A percentile compares a stretch with the other conserved stretches of the same genome.
phyloP scores from a whole-genome alignment of 1,140 invertebrate species.

The Pseudomyrmex dendroicus region DNA sequence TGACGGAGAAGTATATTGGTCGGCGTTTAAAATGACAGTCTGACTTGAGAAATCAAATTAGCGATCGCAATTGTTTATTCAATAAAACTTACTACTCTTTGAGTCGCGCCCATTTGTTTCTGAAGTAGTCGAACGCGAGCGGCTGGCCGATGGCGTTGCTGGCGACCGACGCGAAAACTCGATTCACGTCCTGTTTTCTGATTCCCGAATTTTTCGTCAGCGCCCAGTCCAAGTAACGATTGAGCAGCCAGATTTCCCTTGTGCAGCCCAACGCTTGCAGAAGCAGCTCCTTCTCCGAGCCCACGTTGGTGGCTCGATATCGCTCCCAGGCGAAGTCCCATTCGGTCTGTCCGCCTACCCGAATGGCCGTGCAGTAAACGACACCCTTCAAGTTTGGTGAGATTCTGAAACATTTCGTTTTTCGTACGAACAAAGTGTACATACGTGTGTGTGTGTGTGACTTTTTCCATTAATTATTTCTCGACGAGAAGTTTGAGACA shows the following conservation, averaged over 20 bases:
- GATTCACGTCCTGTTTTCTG: slow-evolving; percentile 91
- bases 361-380: slow-evolving; percentile 94
- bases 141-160: slow-evolving; percentile 90
- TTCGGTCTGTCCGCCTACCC: slow-evolving; percentile 91
- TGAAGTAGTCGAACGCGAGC: slow-evolving; percentile 90
- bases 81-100: slow-evolving; percentile 89
- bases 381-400: slow-evolving; percentile 92
- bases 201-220: slow-evolving; percentile 90
- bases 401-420: slow-evolving; percentile 86
- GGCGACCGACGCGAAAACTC: slow-evolving; percentile 90
- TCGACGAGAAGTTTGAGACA: not conserved
- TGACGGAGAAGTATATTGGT: not conserved
- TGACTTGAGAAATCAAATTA: too few relatives aligned
- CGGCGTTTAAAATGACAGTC: not conserved
- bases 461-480: not conserved
- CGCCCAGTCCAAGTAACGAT: slow-evolving; percentile 90
- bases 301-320: slow-evolving; percentile 90
- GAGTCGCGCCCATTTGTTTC: slow-evolving; percentile 90
- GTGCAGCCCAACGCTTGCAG: slow-evolving; percentile 92
- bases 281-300: slow-evolving; percentile 91
- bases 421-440: not conserved
- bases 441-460: not conserved
- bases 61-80: too few relatives aligned
- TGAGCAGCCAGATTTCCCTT: slow-evolving; percentile 91
- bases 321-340: slow-evolving; percentile 94